Evolutionary conservation across 2,888 invertebrate genomes (phyloP).

Genomic region (Mesorhabditis sp.): DNA sequence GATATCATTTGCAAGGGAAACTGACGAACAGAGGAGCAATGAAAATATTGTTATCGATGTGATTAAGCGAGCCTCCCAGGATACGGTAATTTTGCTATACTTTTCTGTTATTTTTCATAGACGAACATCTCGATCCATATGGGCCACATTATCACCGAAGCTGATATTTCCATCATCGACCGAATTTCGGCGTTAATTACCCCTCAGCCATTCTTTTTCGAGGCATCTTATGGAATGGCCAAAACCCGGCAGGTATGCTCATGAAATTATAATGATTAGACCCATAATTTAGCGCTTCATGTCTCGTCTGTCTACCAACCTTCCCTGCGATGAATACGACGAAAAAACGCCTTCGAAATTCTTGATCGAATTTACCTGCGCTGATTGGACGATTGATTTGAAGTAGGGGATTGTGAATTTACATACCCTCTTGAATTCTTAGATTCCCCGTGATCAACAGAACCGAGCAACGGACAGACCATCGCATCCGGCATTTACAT

Average conservation of each 20-base stretch:
- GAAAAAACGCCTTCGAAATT: constrained; percentile 8
- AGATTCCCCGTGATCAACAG: neutral
- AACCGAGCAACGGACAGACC: neutral
- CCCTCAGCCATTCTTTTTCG: constrained; percentile 32
- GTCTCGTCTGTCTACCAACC: constrained; percentile 16
- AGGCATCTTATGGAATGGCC: neutral
- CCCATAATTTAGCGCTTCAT: constrained; percentile 19
- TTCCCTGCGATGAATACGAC: constrained; percentile 8
- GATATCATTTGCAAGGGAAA: neutral
- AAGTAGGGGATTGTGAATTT: constrained; percentile 7
- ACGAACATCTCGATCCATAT: constrained; percentile 21
- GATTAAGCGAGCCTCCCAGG: neutral
- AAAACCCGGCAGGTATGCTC: constrained; percentile 11
- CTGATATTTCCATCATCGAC: constrained; percentile 50
- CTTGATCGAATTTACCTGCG: constrained; percentile 18
- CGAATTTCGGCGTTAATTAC: constrained; percentile 30
- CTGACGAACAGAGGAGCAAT: neutral
- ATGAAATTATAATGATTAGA: constrained; percentile 9
- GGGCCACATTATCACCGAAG: constrained; percentile 33
- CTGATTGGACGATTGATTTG: constrained; percentile 24
- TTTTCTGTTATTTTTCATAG: constrained; percentile 8
- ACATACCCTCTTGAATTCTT: neutral
- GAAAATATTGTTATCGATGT: neutral
- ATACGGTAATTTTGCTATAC: neutral
- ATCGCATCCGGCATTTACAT: constrained; percentile 1